These are phyloP conservation scores for Pogona vitticeps DNA, from an alignment of 2,113 vertebrate species.

Conservation along the genomic window DNA sequence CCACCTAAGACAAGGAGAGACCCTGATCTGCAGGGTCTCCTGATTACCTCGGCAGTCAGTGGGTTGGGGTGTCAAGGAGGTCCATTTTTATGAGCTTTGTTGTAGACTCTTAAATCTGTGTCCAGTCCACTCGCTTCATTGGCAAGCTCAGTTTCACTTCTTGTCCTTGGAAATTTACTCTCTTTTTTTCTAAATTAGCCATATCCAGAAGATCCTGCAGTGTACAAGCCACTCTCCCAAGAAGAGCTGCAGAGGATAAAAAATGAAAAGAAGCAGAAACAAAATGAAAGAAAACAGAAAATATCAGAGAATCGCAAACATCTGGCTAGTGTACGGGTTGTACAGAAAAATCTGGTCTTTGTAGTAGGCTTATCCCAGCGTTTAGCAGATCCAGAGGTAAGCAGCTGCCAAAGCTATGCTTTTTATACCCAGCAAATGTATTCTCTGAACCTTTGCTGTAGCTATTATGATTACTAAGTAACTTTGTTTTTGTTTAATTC, in stretches of 20 bases:
- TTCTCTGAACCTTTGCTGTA: neutral
- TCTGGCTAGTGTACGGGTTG: slow-evolving; percentile 96
- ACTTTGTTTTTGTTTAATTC: neutral
- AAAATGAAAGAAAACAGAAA: slow-evolving; percentile 99
- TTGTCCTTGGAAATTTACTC: neutral
- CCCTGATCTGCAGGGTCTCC: no score
- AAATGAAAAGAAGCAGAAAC: slow-evolving; percentile 99
- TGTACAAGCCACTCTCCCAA: slow-evolving; percentile 99
- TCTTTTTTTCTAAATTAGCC: slow-evolving; percentile 76
- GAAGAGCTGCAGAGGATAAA: slow-evolving; percentile 99
- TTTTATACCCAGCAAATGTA: neutral
- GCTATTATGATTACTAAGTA: neutral
- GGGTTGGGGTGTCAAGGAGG: neutral
- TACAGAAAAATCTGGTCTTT: slow-evolving; percentile 98
- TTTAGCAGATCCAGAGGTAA: slow-evolving; percentile 96
- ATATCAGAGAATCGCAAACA: slow-evolving; percentile 99
- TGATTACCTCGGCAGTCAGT: no score
- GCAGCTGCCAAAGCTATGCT: slow-evolving; percentile 3
- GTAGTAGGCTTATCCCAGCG: slow-evolving; percentile 97
- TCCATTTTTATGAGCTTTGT: neutral
- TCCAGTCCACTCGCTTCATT: neutral
- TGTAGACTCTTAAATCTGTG: neutral
- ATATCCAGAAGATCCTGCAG: slow-evolving; percentile 98
- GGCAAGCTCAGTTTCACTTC: neutral
- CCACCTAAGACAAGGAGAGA: no score